Base-by-base conservation (phyloP, 2,113 vertebrate genomes). In the Microtus oregoni region DNA sequence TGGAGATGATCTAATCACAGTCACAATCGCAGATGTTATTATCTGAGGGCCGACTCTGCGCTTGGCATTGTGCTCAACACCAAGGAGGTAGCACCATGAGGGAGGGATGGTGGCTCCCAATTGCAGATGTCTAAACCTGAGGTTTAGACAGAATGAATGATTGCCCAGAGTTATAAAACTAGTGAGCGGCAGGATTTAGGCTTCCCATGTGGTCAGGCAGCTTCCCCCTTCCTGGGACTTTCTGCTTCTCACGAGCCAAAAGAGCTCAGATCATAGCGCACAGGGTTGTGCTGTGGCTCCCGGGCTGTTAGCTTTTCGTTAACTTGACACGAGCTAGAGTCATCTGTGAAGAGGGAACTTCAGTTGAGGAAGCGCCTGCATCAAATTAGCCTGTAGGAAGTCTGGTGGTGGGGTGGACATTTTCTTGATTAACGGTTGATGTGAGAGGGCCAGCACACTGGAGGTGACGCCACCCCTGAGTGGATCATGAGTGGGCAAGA, bases 61-160 rank as follows among this genome's bases (percentile, higher is more conserved):
- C 91, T 73, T 58, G 47, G 24, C 67, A 14, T 67, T 72, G 88
- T 7, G 15, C 52, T 65, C 58, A 65, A 87, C 22, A 67, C 28
- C 32, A 30, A 76, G 70, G 52, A 94, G 87, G 7, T 20, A 73
- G 30, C 12, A 11, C 82, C 85, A 65, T 0, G 2, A 85, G 13
- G 70, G 15, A 92, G 55, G n/a, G 87, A 93, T 78, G 79, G 55
- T 86, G 30, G 44, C 17, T 47, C 61, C 52, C 10, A 5, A 22
- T 67, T 89, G 50, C 44, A 95, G 90, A 90, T 50, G 82, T n/a
- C 96, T 35, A 82, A 95, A 96, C 92, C 86, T 50, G 78, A 91
- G 44, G 52, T 94, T 41, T 44, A 65, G n/a, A 85, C 38, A 92
- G 73, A 41, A 41, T 86, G 65, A 72, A 20, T 50, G 83, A 85